Base-by-base conservation (phyloP, 2,888 invertebrate species). In the Stratiomys singularior region DNA sequence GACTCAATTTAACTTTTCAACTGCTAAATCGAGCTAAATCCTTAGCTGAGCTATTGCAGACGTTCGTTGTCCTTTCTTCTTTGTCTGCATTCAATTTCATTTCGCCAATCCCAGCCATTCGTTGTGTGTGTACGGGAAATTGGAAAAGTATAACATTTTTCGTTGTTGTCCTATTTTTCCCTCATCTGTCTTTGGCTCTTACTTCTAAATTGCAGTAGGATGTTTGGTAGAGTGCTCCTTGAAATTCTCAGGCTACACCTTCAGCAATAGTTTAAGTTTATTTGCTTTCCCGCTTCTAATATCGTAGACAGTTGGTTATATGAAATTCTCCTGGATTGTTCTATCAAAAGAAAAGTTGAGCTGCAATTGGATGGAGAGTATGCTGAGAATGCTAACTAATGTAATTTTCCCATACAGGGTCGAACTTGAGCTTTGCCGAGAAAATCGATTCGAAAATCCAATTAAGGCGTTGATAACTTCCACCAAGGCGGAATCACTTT, bases 1-100 rank as follows among this genome's bases (percentile, higher is more conserved):
- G 56, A 72, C 71, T 56, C 71, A 72, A 72, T 72, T 72, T 72
- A 72, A 72, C 71, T 72, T 72, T 56, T 72, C 71, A 72, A 72
- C 71, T 72, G 11, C 15, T 28, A 66, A 3, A 56, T 28, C 56
- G 56, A 56, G 46, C 52, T 37, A 56, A 52, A 52, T 52, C 52
- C 71, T 15, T 27, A 52, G 52, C 28, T 72, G 71, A 52, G 28
- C 71, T 21, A 28, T 72, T 72, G n/a, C 71, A 72, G 18, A 27
- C 63, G 63, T 63, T 63, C 25, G 23, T 27, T n/a, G 23, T 63
- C 27, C 63, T 63, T 63, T 27, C 13, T 27, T 37, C 52, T 52
- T 15, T 52, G 52, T 52, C 52, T 15, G n/a, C 66, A 18, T 15
- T 37, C 66, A 37, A 66, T 66, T 66, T 30, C 37, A 66, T 25